Conservation (phyloP, 2,888 invertebrate species). For the Elgonia sp. region DNA sequence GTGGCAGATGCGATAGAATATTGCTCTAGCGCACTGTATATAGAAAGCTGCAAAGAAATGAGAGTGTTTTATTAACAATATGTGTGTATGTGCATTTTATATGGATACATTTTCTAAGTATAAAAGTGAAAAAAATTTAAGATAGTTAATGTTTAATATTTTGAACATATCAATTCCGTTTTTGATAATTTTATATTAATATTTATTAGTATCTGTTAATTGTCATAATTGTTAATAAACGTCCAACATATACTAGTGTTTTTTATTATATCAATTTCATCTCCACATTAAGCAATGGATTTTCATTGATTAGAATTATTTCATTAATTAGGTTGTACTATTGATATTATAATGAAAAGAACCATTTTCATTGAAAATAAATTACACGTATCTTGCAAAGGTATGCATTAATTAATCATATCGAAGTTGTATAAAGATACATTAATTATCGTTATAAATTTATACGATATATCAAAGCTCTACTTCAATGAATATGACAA, state of each 20-base stretch:
- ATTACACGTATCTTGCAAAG: constrained; percentile 37
- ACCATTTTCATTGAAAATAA: constrained; percentile 16
- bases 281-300: constrained; percentile 16
- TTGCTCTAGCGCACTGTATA: no score
- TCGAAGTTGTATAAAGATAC: constrained; percentile 16
- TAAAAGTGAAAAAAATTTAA: no score
- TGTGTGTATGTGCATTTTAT: no score
- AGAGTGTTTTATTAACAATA: no score
- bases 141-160: no score
- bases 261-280: constrained; percentile 22
- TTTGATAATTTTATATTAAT: no score
- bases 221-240: no score
- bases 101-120: no score
- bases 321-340: constrained; percentile 47
- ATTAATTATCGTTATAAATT: constrained; percentile 38
- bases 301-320: constrained; percentile 61
- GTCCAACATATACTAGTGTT: constrained; percentile 33
- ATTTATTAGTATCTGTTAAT: no score
- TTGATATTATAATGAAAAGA: constrained; percentile 46
- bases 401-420: constrained; percentile 27
- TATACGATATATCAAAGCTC: neutral
- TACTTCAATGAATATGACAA: constrained; percentile 19
- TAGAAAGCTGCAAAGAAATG: no score
- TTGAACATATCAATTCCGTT: no score
- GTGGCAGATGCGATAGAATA: no score